phyloP scores from a whole-genome alignment of 2,888 invertebrate genomes.

The Choreutis nemorana region DNA sequence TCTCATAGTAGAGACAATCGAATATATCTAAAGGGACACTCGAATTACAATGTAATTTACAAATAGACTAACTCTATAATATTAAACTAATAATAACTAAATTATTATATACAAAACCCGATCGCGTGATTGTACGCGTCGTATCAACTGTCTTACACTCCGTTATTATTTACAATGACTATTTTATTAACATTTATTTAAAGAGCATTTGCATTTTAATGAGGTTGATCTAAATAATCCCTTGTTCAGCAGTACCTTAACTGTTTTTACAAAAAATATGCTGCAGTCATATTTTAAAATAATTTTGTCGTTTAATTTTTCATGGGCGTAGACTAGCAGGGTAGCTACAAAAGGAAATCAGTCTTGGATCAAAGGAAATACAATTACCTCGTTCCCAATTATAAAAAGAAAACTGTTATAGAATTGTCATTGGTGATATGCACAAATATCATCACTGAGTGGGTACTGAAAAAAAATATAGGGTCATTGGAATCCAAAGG shows the following conservation, averaged over 20 bases:
- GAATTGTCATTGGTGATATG: too few species aligned
- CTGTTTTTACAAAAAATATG: neutral
- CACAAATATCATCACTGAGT: too few species aligned
- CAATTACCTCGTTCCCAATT: too few species aligned
- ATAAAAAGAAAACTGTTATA: too few species aligned
- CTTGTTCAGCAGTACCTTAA: slow-evolving; percentile 35
- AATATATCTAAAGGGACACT: slow-evolving; percentile 53
- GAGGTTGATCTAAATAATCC: slow-evolving; percentile 57
- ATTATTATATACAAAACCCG: slow-evolving; percentile 60
- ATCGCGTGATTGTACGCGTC: slow-evolving; percentile 42
- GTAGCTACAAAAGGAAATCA: slow-evolving; percentile 48
- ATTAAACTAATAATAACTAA: slow-evolving; percentile 50
- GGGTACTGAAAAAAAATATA: too few species aligned
- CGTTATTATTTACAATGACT: slow-evolving; percentile 63
- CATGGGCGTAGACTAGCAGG: too few species aligned
- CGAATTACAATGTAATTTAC: slow-evolving; percentile 58
- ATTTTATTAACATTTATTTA: slow-evolving; percentile 46
- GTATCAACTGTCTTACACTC: slow-evolving; percentile 45
- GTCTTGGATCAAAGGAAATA: slow-evolving; percentile 56
- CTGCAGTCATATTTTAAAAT: too few species aligned
- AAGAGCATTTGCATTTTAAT: slow-evolving; percentile 59
- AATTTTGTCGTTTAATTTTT: neutral
- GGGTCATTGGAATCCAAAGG: too few species aligned
- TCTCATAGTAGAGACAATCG: slow-evolving; percentile 47
- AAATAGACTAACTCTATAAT: slow-evolving; percentile 57